Base-by-base conservation (phyloP, 2,797 vertebrate species). In the Gymnocypris eckloni region DNA sequence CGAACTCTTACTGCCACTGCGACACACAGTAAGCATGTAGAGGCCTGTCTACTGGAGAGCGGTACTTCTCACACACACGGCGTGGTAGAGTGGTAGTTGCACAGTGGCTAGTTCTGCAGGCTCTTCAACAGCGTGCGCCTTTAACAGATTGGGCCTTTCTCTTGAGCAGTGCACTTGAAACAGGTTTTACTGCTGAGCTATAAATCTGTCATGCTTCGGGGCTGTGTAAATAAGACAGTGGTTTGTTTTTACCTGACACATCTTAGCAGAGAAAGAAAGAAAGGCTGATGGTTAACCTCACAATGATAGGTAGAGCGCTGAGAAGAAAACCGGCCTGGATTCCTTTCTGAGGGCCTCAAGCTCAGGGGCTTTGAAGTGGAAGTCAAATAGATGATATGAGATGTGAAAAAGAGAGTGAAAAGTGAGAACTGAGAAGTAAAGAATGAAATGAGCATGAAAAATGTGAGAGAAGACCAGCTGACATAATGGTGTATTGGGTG, bases 91-190 rank as follows among this genome's bases (percentile, higher is more conserved):
- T 43, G 33, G 28, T 75, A 75, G 84, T 75, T 75, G 56, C 78
- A 75, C 84, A 75, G 78, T 81, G 84, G 78, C 84, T 80, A 72
- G 64, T 85, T 80, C 77, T 85, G 69, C 28, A 22, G 39, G 67
- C 88, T 82, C 89, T 90, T 83, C 80, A 82, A 45, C 81, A 78
- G 70, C 79, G 86, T 85, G 91, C 81, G 81, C 73, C 75, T 71
- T 85, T 90, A 88, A 93, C 82, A 86, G 86, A 82, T 77, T 86
- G 61, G 75, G 82, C 77, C 88, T 90, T 91, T 92, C 90, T 91
- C 85, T 84, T 39, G 85, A 83, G 85, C 89, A 92, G 88, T 89
- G 82, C 86, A 89, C 90, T 90, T 90, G 73, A 92, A 89, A 91
- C 86, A 87, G 82, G 48, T 91, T 88, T 89, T 70, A 90, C 87